A percentile compares a stretch with the other conserved stretches of the same genome.
phyloP scores from a whole-genome alignment of 2,113 vertebrate species.

The Tursiops truncatus region DNA sequence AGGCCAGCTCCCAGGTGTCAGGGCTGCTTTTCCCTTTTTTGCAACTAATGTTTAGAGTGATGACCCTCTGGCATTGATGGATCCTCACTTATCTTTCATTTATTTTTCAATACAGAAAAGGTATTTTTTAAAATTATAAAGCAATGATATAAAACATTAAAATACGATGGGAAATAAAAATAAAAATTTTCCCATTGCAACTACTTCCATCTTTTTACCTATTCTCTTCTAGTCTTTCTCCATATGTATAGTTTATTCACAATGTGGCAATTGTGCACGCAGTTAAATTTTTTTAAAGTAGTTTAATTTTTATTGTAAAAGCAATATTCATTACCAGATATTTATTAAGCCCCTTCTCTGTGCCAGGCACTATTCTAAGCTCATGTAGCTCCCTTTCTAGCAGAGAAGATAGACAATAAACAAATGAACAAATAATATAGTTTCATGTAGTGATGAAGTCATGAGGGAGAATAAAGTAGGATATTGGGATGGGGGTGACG shows the following conservation, averaged over 20 bases:
- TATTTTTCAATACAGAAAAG: not conserved
- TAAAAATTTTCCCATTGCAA: not conserved
- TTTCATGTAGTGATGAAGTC: not conserved
- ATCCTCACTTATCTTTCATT: not conserved
- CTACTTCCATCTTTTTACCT: not conserved
- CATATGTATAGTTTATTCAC: not conserved
- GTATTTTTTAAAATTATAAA: not conserved
- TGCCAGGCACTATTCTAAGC: not conserved
- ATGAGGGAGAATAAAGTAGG: not conserved
- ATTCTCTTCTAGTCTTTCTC: not conserved
- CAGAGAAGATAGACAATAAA: not conserved
- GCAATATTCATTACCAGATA: not conserved
- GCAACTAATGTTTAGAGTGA: not conserved
- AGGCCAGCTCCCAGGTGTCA: not conserved
- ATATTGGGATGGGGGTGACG: not conserved
- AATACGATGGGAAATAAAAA: not conserved
- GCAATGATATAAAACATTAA: not conserved
- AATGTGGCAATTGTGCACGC: not conserved
- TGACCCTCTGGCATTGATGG: not conserved
- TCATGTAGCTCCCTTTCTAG: not conserved
- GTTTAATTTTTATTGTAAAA: slow-evolving; percentile 5
- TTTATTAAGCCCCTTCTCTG: not conserved
- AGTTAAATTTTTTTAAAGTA: not conserved
- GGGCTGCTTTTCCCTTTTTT: not conserved
- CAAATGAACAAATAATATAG: not conserved